Evolutionary conservation across 2,113 vertebrate genomes (phyloP).

Genomic region (Meles meles): DNA sequence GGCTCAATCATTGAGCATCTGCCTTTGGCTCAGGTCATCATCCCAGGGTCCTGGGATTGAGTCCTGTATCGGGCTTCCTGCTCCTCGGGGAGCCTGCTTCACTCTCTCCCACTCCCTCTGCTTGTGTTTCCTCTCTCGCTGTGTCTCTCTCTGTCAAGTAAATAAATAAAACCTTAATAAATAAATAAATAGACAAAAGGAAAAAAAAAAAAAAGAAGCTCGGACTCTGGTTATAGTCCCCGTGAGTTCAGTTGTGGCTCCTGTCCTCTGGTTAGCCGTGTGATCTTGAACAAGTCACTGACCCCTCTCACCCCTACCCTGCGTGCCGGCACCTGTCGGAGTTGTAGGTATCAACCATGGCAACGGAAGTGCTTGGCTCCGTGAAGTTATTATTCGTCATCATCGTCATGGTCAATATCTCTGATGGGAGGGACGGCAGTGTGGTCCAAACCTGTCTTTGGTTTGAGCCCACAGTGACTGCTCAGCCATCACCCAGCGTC

Average conservation of each 20-base stretch:
- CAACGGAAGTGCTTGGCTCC: background rate
- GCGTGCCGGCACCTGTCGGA: background rate
- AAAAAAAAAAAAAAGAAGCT: background rate
- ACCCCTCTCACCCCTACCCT: background rate
- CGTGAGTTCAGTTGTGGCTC: accelerated
- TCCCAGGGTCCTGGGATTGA: no score
- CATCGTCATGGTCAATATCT: background rate
- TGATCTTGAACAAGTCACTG: background rate
- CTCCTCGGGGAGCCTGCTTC: no score
- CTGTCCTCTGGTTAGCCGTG: accelerated
- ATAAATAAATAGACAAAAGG: no score
- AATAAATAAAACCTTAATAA: no score
- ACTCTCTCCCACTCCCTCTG: no score
- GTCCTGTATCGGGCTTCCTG: no score
- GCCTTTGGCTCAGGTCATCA: no score
- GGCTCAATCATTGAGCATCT: no score
- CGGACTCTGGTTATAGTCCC: accelerated
- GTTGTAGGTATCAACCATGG: no score
- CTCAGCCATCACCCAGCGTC: background rate
- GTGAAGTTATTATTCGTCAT: background rate
- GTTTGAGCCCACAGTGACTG: background rate
- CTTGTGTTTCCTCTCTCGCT: no score
- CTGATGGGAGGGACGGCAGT: background rate
- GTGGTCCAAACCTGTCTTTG: background rate
- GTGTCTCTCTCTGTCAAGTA: no score